Evolutionary conservation across 2,888 invertebrate species (phyloP).

Genomic region (Amphipyra tragopoginis): DNA sequence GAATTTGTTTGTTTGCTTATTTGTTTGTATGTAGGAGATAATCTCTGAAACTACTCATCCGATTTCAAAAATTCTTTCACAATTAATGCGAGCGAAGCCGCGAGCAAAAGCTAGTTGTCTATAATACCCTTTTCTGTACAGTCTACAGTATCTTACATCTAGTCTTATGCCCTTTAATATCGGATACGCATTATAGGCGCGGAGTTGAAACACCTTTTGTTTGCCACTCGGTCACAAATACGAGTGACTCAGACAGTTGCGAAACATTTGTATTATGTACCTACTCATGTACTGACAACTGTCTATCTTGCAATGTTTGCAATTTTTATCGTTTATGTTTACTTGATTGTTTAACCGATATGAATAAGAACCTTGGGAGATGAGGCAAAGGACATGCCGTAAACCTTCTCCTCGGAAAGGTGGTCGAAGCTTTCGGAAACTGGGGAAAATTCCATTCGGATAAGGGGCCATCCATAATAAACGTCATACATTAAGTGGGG

Average conservation of each 20-base stretch:
- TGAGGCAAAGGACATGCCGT: not conserved
- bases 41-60: no score
- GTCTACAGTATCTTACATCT: constrained; percentile 1
- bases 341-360: not conserved
- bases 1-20: no score
- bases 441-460: not conserved
- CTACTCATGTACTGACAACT: constrained; percentile 22
- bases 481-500: no score
- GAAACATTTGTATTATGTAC: constrained; percentile 36
- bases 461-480: no score
- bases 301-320: constrained; percentile 27
- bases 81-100: no score
- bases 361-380: not conserved
- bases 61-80: no score
- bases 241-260: constrained; percentile 43
- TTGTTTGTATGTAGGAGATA: no score
- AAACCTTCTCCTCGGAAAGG: no score
- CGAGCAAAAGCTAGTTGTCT: no score
- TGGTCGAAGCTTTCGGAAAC: no score
- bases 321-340: constrained; percentile 14
- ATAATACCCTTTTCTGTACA: no score
- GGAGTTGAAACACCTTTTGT: constrained; percentile 52
- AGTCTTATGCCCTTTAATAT: constrained; percentile 39
- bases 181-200: constrained; percentile 17
- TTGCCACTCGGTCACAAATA: constrained; percentile 19